A percentile compares a stretch with the other conserved stretches of the same genome.
Conservation (phyloP, 2,797 vertebrate genomes). For the Pelodytes ibericus region DNA sequence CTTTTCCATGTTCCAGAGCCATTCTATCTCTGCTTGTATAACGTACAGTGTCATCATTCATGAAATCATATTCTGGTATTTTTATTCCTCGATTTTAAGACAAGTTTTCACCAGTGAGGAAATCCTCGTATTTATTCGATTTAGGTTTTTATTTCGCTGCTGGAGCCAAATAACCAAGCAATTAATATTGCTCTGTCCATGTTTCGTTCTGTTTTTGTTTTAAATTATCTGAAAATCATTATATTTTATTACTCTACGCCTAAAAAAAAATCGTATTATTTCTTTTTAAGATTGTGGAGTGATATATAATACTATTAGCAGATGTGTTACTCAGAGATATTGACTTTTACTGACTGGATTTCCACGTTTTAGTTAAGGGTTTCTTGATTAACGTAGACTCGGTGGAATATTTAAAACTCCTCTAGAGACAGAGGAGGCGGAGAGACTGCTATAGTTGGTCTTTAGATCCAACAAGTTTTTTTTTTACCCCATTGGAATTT, state of each 20-base stretch:
- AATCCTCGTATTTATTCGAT: conserved; percentile 60
- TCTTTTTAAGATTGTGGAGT: conserved; percentile 78
- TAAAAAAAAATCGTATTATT: conserved; percentile 71
- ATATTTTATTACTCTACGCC: conserved; percentile 74
- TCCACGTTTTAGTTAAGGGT: neutral
- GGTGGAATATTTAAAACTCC: neutral
- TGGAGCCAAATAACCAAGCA: conserved; percentile 63
- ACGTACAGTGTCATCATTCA: conserved; percentile 58
- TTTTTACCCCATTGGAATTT: neutral
- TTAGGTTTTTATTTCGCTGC: conserved; percentile 61
- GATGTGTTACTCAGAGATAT: conserved; percentile 66
- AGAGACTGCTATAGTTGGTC: neutral
- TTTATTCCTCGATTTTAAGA: neutral
- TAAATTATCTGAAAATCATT: conserved; percentile 76
- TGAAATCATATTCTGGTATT: conserved; percentile 57
- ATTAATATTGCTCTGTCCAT: conserved; percentile 64
- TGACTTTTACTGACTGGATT: conserved; percentile 73
- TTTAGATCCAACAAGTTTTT: neutral
- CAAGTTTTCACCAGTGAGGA: conserved; percentile 55
- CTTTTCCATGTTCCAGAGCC: conserved; percentile 62
- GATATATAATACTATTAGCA: conserved; percentile 80
- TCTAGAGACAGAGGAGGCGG: neutral
- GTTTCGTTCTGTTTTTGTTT: conserved; percentile 62
- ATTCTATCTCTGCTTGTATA: conserved; percentile 52
- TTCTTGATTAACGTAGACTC: neutral